Evolutionary conservation across 2,797 vertebrate genomes (phyloP), one percentile per base, ranked within the genome.

Genomic region (Hemitrygon akajei): DNA sequence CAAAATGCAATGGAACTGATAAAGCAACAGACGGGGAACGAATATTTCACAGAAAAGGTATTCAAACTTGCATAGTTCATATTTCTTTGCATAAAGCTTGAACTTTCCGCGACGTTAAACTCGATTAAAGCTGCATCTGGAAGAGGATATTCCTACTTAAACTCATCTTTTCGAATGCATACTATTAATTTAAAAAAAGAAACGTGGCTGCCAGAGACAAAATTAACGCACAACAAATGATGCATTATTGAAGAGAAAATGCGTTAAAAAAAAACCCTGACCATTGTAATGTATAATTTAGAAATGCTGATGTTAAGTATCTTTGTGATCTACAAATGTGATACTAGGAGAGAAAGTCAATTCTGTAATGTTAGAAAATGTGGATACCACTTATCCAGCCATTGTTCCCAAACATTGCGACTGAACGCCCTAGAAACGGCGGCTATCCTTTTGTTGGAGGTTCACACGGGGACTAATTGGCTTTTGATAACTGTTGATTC

Each of bases 401-500:
- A 79, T 63, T 73, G 56, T 75, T 56, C 47, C 89, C 75, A 82
- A 94, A 71, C 94, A 93, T 93, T 93, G 93, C 94, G 94, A 93
- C 58, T 93, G 94, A 91, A 63, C 87, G 93, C 94, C 82, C 86
- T 94, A 94, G 94, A 94, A 94, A 94, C 94, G 93, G 84, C 60
- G 93, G 94, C 69, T 86, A 93, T 93, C 47, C 75, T 94, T 94
- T 94, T 94, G 93, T 94, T 93, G 91, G 75, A 77, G 93, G 94
- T 94, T 94, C 91, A 82, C 93, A 93, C 94, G 81, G 63, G 80
- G 93, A 94, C 94, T 95, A 94, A 94, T 93, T 94, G 94, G 95
- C 94, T 95, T 94, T 94, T 94, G 93, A 94, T 94, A 94, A 94
- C 94, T 80, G 93, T 94, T 89, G 87, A 95, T 94, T 94, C 94